These are phyloP conservation scores for Clistopyga incitator DNA, from an alignment of 2,888 invertebrate genomes.

Conservation along the genomic window DNA sequence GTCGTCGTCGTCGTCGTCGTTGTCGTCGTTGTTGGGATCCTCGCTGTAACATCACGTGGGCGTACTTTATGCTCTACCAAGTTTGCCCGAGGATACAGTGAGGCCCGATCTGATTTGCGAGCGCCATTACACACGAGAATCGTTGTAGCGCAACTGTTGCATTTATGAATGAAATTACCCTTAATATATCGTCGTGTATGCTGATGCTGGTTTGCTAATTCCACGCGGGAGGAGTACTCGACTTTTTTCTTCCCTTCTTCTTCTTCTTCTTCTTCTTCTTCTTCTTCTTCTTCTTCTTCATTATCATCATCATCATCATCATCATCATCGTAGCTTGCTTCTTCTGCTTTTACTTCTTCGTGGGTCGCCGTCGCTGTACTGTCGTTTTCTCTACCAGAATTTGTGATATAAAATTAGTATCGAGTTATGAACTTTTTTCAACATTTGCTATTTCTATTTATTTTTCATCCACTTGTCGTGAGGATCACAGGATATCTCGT, in stretches of 20 bases:
- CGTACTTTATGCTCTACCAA: constrained; percentile 73
- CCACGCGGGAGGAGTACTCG: constrained; percentile 61
- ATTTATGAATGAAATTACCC: constrained; percentile 78
- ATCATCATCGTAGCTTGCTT: no score
- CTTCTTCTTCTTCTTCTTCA: not conserved
- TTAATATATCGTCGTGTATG: constrained; percentile 75
- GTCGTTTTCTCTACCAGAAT: not conserved
- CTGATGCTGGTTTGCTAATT: constrained; percentile 67
- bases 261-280: constrained; percentile 14
- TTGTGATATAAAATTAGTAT: constrained; percentile 59
- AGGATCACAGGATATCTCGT: not conserved
- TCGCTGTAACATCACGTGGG: constrained; percentile 73
- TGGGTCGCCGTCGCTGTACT: not conserved
- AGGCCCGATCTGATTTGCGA: constrained; percentile 70
- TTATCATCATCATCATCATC: constrained; percentile 7
- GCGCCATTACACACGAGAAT: constrained; percentile 68
- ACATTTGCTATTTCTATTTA: constrained; percentile 56
- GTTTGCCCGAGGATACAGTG: constrained; percentile 54
- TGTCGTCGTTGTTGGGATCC: constrained; percentile 62
- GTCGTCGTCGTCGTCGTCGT: constrained; percentile 11
- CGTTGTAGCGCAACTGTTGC: constrained; percentile 76
- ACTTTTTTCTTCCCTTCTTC: constrained; percentile 27
- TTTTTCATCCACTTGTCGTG: constrained; percentile 50
- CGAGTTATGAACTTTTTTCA: constrained; percentile 36
- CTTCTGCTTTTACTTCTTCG: not conserved